Evolutionary conservation across 64 coral and sea anemone species (phyloP).

Genomic region (Catalaphyllia jardinei): DNA sequence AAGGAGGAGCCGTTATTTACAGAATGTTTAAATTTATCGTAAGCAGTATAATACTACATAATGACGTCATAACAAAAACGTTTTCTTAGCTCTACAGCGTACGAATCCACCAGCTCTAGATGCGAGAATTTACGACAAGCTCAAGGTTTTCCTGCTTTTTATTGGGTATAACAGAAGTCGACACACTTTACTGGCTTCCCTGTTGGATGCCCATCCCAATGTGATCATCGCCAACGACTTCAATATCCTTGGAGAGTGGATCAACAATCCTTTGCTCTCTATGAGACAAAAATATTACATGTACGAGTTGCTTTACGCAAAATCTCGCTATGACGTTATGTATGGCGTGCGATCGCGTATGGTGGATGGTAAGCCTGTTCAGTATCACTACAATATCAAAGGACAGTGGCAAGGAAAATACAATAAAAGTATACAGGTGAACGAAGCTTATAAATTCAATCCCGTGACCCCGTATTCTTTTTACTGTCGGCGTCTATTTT

Average conservation of each 20-base stretch:
- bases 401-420: constrained; percentile 19
- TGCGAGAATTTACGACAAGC: constrained; percentile 15
- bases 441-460: background rate
- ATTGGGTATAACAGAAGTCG: constrained; percentile 30
- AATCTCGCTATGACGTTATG: constrained; percentile 20
- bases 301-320: background rate
- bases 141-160: constrained; percentile 18
- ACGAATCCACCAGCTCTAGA: background rate
- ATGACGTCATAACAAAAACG: background rate
- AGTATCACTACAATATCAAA: constrained; percentile 7
- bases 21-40: too few relatives aligned
- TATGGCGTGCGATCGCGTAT: constrained; percentile 2
- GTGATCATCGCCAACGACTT: constrained; percentile 31
- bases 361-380: background rate
- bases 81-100: background rate
- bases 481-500: too few relatives aligned
- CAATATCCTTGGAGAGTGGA: constrained; percentile 16
- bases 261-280: background rate
- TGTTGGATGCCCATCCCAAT: constrained; percentile 26
- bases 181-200: background rate
- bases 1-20: too few relatives aligned
- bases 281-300: background rate
- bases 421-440: constrained; percentile 1
- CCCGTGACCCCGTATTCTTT: too few relatives aligned
- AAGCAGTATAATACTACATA: background rate